Conservation (phyloP, 2,888 invertebrate species). For the Nasonia oneida region DNA sequence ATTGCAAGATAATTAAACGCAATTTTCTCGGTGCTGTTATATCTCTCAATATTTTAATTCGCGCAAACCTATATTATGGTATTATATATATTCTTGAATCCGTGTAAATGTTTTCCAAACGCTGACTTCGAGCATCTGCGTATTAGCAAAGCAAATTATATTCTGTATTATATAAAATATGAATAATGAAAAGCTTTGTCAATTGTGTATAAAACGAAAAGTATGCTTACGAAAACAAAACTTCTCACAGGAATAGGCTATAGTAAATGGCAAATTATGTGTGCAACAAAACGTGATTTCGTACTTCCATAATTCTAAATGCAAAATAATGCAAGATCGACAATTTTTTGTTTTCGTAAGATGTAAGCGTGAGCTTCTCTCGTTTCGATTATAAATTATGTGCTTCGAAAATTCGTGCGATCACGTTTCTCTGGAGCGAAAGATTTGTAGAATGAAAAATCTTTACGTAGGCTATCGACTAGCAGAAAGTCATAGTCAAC, state of each 20-base stretch:
- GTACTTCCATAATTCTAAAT: neutral
- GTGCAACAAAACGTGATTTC: conserved; percentile 17
- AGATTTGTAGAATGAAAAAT: neutral
- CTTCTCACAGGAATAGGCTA: neutral
- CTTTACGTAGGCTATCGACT: neutral
- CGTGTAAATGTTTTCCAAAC: conserved; percentile 36
- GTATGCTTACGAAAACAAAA: conserved; percentile 13
- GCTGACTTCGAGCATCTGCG: conserved; percentile 13
- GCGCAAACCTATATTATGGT: conserved; percentile 37
- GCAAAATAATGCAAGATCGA: neutral
- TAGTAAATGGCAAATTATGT: neutral
- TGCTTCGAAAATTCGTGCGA: conserved; percentile 57
- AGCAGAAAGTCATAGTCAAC: neutral
- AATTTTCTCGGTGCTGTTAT: conserved; percentile 33
- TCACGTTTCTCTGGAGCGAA: conserved; percentile 32
- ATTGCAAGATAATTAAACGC: conserved; percentile 48
- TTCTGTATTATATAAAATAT: neutral
- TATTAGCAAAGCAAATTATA: neutral
- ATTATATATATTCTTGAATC: conserved; percentile 16
- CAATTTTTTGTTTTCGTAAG: conserved; percentile 19
- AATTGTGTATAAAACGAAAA: conserved; percentile 31
- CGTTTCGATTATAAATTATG: conserved; percentile 2
- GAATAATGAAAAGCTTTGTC: conserved; percentile 20
- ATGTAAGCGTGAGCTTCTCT: conserved; percentile 9
- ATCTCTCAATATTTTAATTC: conserved; percentile 44